Evolutionary conservation across 2,888 invertebrate species (phyloP).

Genomic region (Drepanosiphum platanoidis): DNA sequence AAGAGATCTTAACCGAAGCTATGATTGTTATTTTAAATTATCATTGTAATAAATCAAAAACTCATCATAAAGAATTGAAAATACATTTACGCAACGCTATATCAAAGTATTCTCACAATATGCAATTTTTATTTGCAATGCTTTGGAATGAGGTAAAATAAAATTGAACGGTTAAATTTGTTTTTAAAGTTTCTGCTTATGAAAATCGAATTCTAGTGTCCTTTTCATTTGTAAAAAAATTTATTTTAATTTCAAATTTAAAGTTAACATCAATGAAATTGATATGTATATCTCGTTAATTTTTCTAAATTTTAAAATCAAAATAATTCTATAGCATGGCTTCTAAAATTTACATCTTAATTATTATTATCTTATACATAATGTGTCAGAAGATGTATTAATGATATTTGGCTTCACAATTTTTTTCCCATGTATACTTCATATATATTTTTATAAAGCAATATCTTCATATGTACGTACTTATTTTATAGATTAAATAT

Average conservation of each 20-base stretch:
- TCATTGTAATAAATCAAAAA: conserved; percentile 64
- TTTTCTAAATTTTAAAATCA: not conserved
- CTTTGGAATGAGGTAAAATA: conserved; percentile 69
- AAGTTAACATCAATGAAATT: too few relatives aligned
- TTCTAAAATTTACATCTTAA: not conserved
- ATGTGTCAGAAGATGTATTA: not conserved
- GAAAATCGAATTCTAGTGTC: too few relatives aligned
- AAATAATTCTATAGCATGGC: not conserved
- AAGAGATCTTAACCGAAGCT: conserved; percentile 69
- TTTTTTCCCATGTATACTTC: not conserved
- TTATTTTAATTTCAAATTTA: too few relatives aligned
- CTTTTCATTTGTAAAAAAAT: too few relatives aligned
- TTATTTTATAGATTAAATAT: conserved; percentile 36
- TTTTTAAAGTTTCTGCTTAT: too few relatives aligned
- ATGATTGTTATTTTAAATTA: conserved; percentile 67
- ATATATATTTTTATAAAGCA: not conserved
- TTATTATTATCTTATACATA: not conserved
- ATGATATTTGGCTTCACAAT: not conserved
- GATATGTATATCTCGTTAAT: too few relatives aligned
- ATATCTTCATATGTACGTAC: not conserved
- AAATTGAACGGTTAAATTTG: not conserved
- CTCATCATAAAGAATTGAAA: conserved; percentile 63
- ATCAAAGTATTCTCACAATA: conserved; percentile 72
- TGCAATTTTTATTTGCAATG: conserved; percentile 70
- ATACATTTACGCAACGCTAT: conserved; percentile 68